A percentile compares a stretch with the other conserved stretches of the same genome.
Evolutionary conservation across 2,888 invertebrate species (phyloP).

Genomic region (Pyrocoelia pectoralis): DNA sequence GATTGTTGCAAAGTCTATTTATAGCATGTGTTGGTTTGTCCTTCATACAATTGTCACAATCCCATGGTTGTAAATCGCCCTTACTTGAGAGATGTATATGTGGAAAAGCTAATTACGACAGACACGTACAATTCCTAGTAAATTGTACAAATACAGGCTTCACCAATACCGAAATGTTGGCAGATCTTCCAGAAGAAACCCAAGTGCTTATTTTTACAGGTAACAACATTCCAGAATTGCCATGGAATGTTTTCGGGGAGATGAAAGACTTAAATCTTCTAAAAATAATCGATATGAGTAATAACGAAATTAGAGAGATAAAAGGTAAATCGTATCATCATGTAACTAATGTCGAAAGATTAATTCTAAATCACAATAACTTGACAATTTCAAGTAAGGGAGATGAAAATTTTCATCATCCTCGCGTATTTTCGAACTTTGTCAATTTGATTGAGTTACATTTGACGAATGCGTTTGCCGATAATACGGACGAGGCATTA

Average conservation of each 20-base stretch:
- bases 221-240: slow-evolving; percentile 70
- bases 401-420: slow-evolving; percentile 69
- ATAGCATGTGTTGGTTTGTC: neutral
- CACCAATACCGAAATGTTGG: slow-evolving; percentile 65
- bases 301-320: slow-evolving; percentile 74
- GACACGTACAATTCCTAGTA: slow-evolving; percentile 64
- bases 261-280: slow-evolving; percentile 66
- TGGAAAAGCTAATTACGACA: slow-evolving; percentile 63
- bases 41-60: slow-evolving; percentile 8
- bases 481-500: slow-evolving; percentile 67
- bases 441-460: slow-evolving; percentile 73
- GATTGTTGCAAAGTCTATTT: slow-evolving; percentile 1
- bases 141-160: slow-evolving; percentile 75
- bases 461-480: slow-evolving; percentile 76
- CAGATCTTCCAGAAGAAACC: slow-evolving; percentile 70
- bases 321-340: slow-evolving; percentile 79
- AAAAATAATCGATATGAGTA: slow-evolving; percentile 75
- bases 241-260: slow-evolving; percentile 76
- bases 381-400: slow-evolving; percentile 66
- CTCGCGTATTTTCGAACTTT: slow-evolving; percentile 74
- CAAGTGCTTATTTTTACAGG: slow-evolving; percentile 77
- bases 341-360: slow-evolving; percentile 71
- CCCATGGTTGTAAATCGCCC: slow-evolving; percentile 13
- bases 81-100: slow-evolving; percentile 62
- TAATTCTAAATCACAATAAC: slow-evolving; percentile 77